Evolutionary conservation across 2,797 vertebrate genomes (phyloP).

Genomic region (Heterohyrax brucei): DNA sequence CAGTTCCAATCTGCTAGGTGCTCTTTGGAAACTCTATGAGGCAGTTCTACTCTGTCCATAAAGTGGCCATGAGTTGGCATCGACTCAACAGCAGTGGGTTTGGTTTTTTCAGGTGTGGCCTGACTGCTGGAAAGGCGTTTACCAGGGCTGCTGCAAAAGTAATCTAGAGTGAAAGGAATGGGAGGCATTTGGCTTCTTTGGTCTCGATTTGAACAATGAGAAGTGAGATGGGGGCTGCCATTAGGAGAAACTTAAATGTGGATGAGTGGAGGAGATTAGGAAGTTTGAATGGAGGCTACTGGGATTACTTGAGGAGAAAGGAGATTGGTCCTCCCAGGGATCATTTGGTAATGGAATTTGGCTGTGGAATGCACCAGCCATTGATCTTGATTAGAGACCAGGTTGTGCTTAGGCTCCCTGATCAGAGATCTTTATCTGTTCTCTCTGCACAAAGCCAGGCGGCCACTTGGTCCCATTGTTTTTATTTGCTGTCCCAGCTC

Average conservation of each 20-base stretch:
- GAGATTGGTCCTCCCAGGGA: not conserved
- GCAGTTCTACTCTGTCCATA: too few relatives aligned
- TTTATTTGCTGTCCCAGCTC: not conserved
- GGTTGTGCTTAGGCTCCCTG: not conserved
- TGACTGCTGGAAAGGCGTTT: not conserved
- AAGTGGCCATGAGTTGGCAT: too few relatives aligned
- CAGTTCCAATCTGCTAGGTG: too few relatives aligned
- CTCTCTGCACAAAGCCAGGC: not conserved
- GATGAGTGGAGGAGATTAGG: not conserved
- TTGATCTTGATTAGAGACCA: constrained; percentile 28
- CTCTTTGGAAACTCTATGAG: too few relatives aligned
- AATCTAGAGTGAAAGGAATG: not conserved
- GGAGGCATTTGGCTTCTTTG: not conserved
- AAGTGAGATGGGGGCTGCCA: not conserved
- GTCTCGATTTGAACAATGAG: not conserved
- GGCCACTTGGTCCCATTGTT: not conserved
- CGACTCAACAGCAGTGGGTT: too few relatives aligned
- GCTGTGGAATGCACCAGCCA: not conserved
- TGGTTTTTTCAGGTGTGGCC: not conserved
- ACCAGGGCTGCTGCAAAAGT: not conserved
- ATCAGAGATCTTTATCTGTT: not conserved
- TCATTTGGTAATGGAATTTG: constrained; percentile 49
- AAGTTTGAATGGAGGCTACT: not conserved
- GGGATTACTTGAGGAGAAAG: not conserved
- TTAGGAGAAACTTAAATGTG: not conserved